Conservation (phyloP, 2,888 invertebrate species). For the Patella pellucida region DNA sequence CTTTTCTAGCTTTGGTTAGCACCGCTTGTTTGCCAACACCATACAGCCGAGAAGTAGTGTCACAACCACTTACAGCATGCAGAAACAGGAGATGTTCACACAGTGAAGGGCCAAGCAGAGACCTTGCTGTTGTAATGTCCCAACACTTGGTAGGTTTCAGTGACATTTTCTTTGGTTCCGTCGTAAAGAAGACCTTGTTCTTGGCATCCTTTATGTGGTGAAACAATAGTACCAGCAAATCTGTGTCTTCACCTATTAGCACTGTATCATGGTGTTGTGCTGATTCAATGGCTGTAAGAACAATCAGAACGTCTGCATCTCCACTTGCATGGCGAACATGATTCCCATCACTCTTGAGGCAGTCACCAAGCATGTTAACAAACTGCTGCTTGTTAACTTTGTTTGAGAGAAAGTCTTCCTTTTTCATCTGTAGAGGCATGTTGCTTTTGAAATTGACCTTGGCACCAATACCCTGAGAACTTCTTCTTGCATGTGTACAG, state of each 20-base stretch:
- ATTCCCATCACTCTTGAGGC: background rate
- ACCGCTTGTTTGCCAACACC: too few relatives aligned
- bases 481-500: conserved; percentile 21
- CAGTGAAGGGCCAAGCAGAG: too few relatives aligned
- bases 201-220: conserved; percentile 3
- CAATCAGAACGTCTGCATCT: too few relatives aligned
- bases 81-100: too few relatives aligned
- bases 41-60: too few relatives aligned
- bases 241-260: conserved; percentile 29
- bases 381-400: conserved; percentile 11
- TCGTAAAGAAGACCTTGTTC: conserved; percentile 6
- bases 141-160: too few relatives aligned
- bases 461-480: conserved; percentile 11
- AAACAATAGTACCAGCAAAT: conserved; percentile 24
- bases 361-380: conserved; percentile 1
- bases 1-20: too few relatives aligned
- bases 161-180: background rate
- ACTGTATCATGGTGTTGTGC: too few relatives aligned
- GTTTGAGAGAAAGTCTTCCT: conserved; percentile 29
- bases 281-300: too few relatives aligned
- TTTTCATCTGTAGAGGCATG: conserved; percentile 26
- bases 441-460: conserved; percentile 21
- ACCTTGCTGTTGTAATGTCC: too few relatives aligned
- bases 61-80: too few relatives aligned
- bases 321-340: background rate